A percentile compares a stretch with the other conserved stretches of the same genome.
These are phyloP conservation scores for Troglohyphantes excavatus DNA, from an alignment of 2,888 invertebrate species.

Conservation along the genomic window DNA sequence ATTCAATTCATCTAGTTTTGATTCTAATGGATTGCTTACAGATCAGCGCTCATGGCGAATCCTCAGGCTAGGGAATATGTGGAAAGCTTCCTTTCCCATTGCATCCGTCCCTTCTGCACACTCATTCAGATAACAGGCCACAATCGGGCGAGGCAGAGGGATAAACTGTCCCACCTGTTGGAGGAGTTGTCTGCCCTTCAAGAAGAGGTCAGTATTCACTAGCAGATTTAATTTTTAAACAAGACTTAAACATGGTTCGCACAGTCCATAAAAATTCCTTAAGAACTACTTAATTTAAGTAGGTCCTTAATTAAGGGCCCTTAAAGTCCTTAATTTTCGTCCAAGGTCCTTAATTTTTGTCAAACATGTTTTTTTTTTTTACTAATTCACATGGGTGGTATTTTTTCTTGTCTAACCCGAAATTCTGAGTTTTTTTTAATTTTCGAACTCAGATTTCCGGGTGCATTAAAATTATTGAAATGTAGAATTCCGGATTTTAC, in stretches of 20 bases:
- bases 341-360: too few species aligned
- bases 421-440: too few species aligned
- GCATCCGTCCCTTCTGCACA: constrained; percentile 92
- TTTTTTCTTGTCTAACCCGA: too few species aligned
- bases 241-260: neutral
- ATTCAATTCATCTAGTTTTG: too few species aligned
- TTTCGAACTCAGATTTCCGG: too few species aligned
- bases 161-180: constrained; percentile 93
- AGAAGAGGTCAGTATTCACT: constrained; percentile 89
- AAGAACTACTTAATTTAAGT: too few species aligned
- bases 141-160: constrained; percentile 96
- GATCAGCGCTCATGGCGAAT: constrained; percentile 85
- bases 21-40: constrained; percentile 15
- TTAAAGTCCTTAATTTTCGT: too few species aligned
- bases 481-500: too few species aligned
- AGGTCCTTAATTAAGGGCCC: too few species aligned
- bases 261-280: neutral
- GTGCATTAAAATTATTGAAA: too few species aligned
- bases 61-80: constrained; percentile 92
- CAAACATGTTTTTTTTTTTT: too few species aligned
- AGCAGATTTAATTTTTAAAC: neutral
- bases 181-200: constrained; percentile 95
- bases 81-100: constrained; percentile 93
- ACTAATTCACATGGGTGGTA: too few species aligned
- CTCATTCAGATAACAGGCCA: constrained; percentile 89